Conservation (phyloP, 1,140 invertebrate species). For the Drosophila takahashii region DNA sequence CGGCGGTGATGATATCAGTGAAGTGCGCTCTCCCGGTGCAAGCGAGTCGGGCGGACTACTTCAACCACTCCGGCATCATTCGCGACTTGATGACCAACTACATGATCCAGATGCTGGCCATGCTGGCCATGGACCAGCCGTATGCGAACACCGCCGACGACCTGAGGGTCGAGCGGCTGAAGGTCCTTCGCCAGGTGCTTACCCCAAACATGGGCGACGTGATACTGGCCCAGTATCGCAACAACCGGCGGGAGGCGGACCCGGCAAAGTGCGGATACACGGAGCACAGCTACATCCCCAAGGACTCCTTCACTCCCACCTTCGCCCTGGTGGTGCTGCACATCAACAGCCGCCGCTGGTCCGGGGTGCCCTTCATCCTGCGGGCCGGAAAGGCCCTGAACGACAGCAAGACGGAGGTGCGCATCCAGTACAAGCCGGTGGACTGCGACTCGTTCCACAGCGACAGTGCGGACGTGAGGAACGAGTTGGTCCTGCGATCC, state of each 20-base stretch:
- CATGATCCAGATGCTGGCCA: constrained; percentile 60
- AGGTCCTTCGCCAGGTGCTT: constrained; percentile 44
- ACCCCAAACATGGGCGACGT: constrained; percentile 52
- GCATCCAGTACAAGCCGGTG: constrained; percentile 61
- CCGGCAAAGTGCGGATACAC: constrained; percentile 58
- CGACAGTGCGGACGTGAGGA: constrained; percentile 18
- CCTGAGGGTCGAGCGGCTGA: constrained; percentile 49
- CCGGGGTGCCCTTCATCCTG: constrained; percentile 65
- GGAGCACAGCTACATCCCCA: constrained; percentile 63
- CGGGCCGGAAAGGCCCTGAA: constrained; percentile 64
- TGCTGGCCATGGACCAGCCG: constrained; percentile 66
- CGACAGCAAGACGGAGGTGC: constrained; percentile 60
- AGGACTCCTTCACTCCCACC: constrained; percentile 62
- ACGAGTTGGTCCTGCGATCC: constrained; percentile 60
- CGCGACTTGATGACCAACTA: constrained; percentile 67
- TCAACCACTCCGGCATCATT: constrained; percentile 64
- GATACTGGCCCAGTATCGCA: constrained; percentile 59
- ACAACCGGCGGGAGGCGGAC: constrained; percentile 55
- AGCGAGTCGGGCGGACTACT: constrained; percentile 43
- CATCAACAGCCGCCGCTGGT: constrained; percentile 57
- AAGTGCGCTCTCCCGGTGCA: constrained; percentile 52
- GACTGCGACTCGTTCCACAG: constrained; percentile 32
- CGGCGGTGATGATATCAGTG: constrained; percentile 63
- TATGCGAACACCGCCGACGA: constrained; percentile 54
- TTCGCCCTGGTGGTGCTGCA: constrained; percentile 53